phyloP scores from a whole-genome alignment of 2,888 invertebrate genomes.

The Uropetala carovei region DNA sequence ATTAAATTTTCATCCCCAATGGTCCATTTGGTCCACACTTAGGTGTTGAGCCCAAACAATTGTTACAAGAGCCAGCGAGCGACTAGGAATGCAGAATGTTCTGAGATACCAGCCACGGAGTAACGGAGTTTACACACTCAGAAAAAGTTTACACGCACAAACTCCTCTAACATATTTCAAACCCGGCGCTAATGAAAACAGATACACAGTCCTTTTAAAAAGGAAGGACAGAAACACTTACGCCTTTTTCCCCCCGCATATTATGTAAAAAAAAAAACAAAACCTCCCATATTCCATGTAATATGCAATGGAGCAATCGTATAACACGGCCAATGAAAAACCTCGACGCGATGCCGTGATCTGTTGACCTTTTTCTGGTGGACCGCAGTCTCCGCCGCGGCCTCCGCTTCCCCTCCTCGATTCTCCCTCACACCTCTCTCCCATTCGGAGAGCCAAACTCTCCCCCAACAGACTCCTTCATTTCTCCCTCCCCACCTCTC shows the following conservation, averaged over 20 bases:
- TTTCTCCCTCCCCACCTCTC: neutral
- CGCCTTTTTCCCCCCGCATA: neutral
- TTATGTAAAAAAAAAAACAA: neutral
- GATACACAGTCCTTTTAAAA: neutral
- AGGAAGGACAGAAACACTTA: neutral
- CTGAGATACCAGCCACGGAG: neutral
- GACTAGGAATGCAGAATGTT: no score
- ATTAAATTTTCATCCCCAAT: no score
- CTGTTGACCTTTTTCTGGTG: slow-evolving; percentile 16
- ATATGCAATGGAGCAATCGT: neutral
- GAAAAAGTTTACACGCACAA: neutral
- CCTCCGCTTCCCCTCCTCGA: neutral
- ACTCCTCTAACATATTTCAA: neutral
- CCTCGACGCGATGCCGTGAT: neutral
- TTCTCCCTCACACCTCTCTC: neutral
- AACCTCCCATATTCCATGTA: neutral
- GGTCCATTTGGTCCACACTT: no score
- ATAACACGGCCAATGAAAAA: neutral
- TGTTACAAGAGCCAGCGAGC: no score
- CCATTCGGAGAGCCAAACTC: neutral
- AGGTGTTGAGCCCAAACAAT: no score
- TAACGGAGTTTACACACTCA: neutral
- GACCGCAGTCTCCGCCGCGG: neutral
- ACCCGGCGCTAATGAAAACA: neutral
- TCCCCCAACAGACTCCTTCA: neutral